Conservation (phyloP, 2,797 vertebrate genomes). For the Chaenodraco wilsoni region DNA sequence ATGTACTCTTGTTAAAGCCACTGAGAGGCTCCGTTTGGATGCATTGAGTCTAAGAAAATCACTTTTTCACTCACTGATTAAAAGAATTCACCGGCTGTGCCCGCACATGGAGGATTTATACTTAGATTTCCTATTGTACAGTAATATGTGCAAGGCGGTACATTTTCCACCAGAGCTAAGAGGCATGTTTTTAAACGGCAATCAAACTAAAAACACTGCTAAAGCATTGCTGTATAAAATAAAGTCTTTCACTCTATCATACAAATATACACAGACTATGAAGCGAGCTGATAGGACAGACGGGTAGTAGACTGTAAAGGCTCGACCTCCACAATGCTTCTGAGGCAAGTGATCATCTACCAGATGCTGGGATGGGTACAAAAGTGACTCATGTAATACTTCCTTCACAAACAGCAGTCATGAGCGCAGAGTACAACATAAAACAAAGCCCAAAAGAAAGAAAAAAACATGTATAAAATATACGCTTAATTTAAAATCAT, state of each 20-base stretch:
- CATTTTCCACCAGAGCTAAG: conserved; percentile 41
- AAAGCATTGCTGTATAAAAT: conserved; percentile 61
- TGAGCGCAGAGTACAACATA: conserved; percentile 60
- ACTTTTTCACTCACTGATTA: conserved; percentile 8
- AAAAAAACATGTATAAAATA: conserved; percentile 76
- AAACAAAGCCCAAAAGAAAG: conserved; percentile 33
- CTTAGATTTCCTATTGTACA: conserved; percentile 31
- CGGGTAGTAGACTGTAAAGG: conserved; percentile 34
- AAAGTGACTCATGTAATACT: conserved; percentile 55
- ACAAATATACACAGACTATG: conserved; percentile 57
- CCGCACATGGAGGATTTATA: conserved; percentile 13
- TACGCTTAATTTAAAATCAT: conserved; percentile 84
- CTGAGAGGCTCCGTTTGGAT: conserved; percentile 34
- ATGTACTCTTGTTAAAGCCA: conserved; percentile 17
- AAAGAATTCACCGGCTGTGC: conserved; percentile 18
- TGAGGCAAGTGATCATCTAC: conserved; percentile 49
- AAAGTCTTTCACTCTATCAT: conserved; percentile 51
- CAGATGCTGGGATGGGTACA: conserved; percentile 55
- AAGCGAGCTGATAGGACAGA: conserved; percentile 37
- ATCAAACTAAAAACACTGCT: conserved; percentile 26
- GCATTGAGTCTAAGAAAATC: conserved; percentile 36
- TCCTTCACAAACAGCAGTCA: conserved; percentile 77
- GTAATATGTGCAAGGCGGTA: conserved; percentile 50
- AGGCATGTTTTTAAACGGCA: conserved; percentile 39
- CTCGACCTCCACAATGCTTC: conserved; percentile 40